Conservation (phyloP, 1,140 invertebrate species). For the Tribolium castaneum region DNA sequence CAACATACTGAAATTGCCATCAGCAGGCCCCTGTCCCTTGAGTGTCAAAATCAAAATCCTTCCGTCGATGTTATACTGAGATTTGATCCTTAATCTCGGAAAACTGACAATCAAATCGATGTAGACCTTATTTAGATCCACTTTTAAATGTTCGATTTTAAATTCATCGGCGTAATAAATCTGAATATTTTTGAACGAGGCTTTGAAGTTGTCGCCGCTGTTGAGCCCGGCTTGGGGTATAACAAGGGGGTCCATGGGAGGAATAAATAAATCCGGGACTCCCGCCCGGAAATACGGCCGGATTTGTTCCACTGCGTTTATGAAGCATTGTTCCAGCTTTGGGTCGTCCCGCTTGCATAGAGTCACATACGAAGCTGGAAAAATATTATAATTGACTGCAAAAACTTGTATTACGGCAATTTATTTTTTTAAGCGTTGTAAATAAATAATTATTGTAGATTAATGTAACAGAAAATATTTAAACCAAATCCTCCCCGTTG, state of each 20-base stretch:
- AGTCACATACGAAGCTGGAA: conserved; percentile 68
- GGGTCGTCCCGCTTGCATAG: conserved; percentile 66
- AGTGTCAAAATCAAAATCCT: conserved; percentile 50
- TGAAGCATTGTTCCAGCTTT: conserved; percentile 64
- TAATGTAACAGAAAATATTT: no score
- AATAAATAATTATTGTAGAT: not conserved
- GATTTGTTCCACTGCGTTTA: conserved; percentile 62
- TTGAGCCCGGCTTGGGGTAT: conserved; percentile 52
- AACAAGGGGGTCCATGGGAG: conserved; percentile 64
- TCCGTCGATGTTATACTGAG: conserved; percentile 51
- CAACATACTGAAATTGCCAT: conserved; percentile 56
- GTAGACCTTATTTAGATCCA: conserved; percentile 48
- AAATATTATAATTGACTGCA: not conserved
- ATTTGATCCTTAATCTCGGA: conserved; percentile 47
- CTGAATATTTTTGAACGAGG: conserved; percentile 51
- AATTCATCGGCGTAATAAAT: conserved; percentile 50
- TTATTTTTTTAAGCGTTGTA: not conserved
- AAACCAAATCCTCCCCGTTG: no score
- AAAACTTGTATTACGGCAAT: no score
- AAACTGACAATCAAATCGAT: conserved; percentile 45
- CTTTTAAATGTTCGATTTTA: conserved; percentile 42
- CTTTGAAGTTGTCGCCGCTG: conserved; percentile 50
- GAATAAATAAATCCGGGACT: conserved; percentile 63
- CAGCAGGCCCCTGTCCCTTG: conserved; percentile 49
- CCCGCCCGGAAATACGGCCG: conserved; percentile 65